Evolutionary conservation across 1,140 invertebrate genomes (phyloP), one percentile per base, ranked within the genome.

Genomic region (Ceratosolen solmsi): DNA sequence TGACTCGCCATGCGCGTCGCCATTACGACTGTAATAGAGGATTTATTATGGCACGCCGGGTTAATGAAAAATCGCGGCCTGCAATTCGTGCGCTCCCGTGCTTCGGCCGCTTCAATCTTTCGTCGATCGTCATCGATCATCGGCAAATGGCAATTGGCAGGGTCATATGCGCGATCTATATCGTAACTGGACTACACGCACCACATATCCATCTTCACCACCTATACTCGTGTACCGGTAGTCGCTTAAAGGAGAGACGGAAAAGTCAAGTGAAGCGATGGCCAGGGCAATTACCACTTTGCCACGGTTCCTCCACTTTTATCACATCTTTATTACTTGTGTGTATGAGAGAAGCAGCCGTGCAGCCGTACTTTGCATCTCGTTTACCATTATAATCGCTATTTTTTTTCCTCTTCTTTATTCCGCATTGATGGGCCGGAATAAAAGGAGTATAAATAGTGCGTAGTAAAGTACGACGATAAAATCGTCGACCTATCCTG

Each of bases 221-320:
- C n/a, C 8, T 33, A 7, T 30, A 27, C 25, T 30, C 58, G 54
- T 22, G 8, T 7, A 46, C 41, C 41, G 3, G 51, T 22, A n/a
- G n/a, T n/a, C n/a, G n/a, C n/a, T n/a, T n/a, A n/a, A n/a, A n/a
- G n/a, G n/a, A n/a, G n/a, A n/a, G n/a, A n/a, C n/a, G n/a, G n/a
- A n/a, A n/a, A n/a, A n/a, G n/a, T n/a, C n/a, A n/a, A 80, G 72
- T 80, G 27, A 15, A 80, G 41, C 25, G n/a, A 38, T 65, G 60
- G 41, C 33, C 30, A 80, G 60, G 51, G 22, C 33, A 73, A 80
- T 80, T 73, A 73, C 30, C 70, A 49, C 56, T 80, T 17, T 36
- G 7, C 8, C 76, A 22, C 1, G 4, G 56, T 38, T 49, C 46
- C 41, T 2, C 4, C 7, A 41, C 15, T 41, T 78, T 49, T 58